Percentiles rank a stretch among this genome's conserved stretches.
phyloP scores from a whole-genome alignment of 2,888 invertebrate species.

The Isoperla grammatica region DNA sequence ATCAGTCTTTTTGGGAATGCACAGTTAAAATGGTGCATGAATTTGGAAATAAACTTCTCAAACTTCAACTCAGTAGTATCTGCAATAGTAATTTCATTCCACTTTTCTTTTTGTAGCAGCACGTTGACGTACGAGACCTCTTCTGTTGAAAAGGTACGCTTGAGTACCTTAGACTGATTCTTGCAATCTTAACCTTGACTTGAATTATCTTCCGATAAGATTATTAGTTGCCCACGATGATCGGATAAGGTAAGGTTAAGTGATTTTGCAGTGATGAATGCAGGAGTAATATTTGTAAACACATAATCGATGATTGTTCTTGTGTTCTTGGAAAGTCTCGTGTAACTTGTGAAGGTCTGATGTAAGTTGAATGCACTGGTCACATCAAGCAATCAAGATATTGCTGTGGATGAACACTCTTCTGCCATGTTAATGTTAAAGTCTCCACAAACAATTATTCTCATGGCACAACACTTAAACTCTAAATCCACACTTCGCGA shows the following conservation, averaged over 20 bases:
- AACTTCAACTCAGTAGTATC: not conserved
- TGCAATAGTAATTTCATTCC: not conserved
- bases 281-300: not conserved
- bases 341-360: not conserved
- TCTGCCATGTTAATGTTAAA: not conserved
- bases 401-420: not conserved
- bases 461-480: conserved; percentile 1
- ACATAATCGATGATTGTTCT: not conserved
- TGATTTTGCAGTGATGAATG: too few relatives aligned
- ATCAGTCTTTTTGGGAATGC: conserved; percentile 5
- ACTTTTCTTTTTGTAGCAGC: not conserved
- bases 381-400: not conserved
- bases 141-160: too few relatives aligned
- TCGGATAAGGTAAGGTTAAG: too few relatives aligned
- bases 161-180: too few relatives aligned
- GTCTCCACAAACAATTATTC: not conserved
- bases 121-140: not conserved
- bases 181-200: too few relatives aligned
- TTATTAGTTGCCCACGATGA: too few relatives aligned
- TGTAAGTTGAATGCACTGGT: not conserved
- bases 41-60: not conserved
- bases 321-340: not conserved
- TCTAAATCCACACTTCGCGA: not conserved
- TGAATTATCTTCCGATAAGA: too few relatives aligned
- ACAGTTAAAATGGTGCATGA: not conserved